phyloP scores from a whole-genome alignment of 2,888 invertebrate genomes.

The Embidobia sp. region DNA sequence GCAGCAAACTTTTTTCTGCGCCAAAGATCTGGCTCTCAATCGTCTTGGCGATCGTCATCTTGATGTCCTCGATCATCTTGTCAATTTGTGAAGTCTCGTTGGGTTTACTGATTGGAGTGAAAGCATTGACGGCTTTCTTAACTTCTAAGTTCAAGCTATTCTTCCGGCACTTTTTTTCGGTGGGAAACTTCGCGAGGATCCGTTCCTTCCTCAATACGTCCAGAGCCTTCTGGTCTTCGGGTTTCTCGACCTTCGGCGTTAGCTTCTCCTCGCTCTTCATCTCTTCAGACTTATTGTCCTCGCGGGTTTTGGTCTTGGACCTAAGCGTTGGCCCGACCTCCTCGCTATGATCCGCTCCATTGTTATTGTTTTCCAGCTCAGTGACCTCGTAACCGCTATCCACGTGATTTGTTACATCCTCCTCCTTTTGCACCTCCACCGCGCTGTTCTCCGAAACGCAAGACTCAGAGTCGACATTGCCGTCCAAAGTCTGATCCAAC shows the following conservation, averaged over 20 bases:
- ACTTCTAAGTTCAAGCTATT: constrained; percentile 78
- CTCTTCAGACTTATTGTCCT: too few relatives aligned
- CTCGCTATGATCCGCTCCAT: constrained; percentile 70
- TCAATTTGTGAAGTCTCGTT: constrained; percentile 76
- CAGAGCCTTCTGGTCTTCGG: constrained; percentile 65
- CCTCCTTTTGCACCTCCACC: constrained; percentile 68
- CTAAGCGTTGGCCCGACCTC: constrained; percentile 77
- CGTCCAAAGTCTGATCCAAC: constrained; percentile 68
- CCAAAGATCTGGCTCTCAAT: constrained; percentile 78
- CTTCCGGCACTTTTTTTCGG: constrained; percentile 74
- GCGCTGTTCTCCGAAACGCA: constrained; percentile 72
- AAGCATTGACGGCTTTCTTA: constrained; percentile 75
- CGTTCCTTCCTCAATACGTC: constrained; percentile 74
- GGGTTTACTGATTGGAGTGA: constrained; percentile 70
- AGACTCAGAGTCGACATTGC: constrained; percentile 71
- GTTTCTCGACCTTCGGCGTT: constrained; percentile 40
- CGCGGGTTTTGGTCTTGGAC: constrained; percentile 78
- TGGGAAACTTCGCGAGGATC: constrained; percentile 71
- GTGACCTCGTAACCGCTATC: constrained; percentile 68
- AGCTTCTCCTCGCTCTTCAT: constrained; percentile 65
- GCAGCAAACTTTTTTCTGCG: constrained; percentile 72
- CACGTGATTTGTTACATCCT: constrained; percentile 62
- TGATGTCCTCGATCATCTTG: constrained; percentile 79
- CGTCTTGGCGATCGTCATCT: constrained; percentile 77
- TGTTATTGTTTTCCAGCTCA: constrained; percentile 77